Base-by-base conservation (phyloP, 2,888 invertebrate genomes). In the Plagodis dolabraria region DNA sequence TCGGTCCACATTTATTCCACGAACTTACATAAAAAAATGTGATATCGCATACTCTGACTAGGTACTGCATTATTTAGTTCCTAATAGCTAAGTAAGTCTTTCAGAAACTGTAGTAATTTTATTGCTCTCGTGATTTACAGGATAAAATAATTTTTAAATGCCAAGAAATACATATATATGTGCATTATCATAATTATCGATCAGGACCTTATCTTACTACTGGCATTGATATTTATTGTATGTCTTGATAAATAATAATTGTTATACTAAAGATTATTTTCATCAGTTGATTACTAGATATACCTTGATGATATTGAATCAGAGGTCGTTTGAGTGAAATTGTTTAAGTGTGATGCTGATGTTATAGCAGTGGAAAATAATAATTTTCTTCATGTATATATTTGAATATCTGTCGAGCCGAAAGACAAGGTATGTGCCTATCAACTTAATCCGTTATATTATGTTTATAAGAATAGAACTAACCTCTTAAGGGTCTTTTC, bases 181-280 rank as follows among this genome's bases (percentile, higher is more conserved):
- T 52, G 52, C 54, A 63, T 40, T 57, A 61, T 54, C 55, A 12
- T 34, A 46, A 50, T 57, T 53, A 74, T 67, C 74, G 75, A 77
- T 80, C 69, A 70, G 65, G 60, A 64, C 62, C 64, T 74, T 79
- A 81, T 81, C 80, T 47, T 55, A 68, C 66, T 75, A 65, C 72
- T 71, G 68, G 66, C 68, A 73, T 75, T 75, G 73, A 74, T 76
- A 72, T 46, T 45, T 51, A 67, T 60, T 74, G 67, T 74, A 69
- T 71, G 57, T 60, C 33, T 57, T 68, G 73, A 79, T 76, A 76
- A 74, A 70, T 74, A 60, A 68, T 70, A 60, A 68, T 72, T 69
- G 67, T 70, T 71, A 46, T 67, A 69, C 34, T 50, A 60, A 62
- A 44, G 70, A 74, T 74, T 73, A 73, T 66, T 63, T 70, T 65